Conservation (phyloP, 2,888 invertebrate species). For the Desoria tigrina region DNA sequence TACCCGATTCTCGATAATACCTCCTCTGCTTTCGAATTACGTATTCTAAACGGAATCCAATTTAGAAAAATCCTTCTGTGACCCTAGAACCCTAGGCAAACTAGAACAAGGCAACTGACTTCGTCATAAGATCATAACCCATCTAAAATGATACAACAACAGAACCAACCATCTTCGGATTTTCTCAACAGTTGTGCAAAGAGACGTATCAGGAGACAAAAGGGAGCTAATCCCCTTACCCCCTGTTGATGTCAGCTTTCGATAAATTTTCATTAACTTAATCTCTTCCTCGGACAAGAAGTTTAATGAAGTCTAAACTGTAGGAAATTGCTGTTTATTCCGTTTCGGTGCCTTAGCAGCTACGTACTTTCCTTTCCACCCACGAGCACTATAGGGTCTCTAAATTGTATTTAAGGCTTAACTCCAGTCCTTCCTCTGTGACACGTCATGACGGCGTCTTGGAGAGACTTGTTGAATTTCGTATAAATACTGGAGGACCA, state of each 20-base stretch:
- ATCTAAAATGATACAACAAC: background rate
- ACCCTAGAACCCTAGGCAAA: no score
- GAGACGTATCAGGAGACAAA: background rate
- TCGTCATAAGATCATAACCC: no score
- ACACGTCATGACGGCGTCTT: background rate
- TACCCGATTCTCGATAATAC: no score
- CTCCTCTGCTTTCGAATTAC: no score
- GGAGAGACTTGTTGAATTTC: background rate
- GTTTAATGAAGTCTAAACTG: constrained; percentile 30
- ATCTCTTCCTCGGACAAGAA: constrained; percentile 36
- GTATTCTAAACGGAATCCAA: no score
- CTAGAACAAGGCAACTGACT: no score
- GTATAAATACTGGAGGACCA: constrained; percentile 27
- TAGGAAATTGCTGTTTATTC: constrained; percentile 31
- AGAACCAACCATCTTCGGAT: background rate
- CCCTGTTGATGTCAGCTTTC: constrained; percentile 37
- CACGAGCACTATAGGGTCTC: no score
- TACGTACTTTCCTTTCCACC: background rate
- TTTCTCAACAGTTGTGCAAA: no score
- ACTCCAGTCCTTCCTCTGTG: background rate
- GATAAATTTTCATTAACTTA: constrained; percentile 52
- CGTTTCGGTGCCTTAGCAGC: constrained; percentile 21
- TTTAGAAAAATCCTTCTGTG: no score
- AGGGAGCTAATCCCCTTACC: constrained; percentile 14
- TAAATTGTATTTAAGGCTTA: no score